phyloP scores from a whole-genome alignment of 2,113 vertebrate species.

The Spea multiplicata region DNA sequence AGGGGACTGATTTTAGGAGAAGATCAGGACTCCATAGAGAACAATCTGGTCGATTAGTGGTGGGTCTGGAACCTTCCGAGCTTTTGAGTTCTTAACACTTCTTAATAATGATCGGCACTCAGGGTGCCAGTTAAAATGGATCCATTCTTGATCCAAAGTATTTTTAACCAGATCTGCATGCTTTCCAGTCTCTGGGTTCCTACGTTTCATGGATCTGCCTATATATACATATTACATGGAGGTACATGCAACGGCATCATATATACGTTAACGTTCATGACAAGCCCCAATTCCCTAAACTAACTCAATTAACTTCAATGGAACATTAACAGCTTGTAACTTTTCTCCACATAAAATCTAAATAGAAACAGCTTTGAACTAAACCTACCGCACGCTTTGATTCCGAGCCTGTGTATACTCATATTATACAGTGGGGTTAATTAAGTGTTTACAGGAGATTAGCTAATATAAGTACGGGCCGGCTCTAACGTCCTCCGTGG shows the following conservation, averaged over 20 bases:
- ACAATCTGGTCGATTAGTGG: too few species aligned
- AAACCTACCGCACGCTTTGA: conserved; percentile 16
- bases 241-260: not conserved
- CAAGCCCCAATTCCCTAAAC: not conserved
- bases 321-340: conserved; percentile 33
- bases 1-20: too few species aligned
- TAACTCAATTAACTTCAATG: conserved; percentile 9
- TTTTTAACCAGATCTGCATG: too few species aligned
- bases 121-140: too few species aligned
- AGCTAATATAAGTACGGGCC: not conserved
- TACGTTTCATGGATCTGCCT: too few species aligned
- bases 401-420: not conserved
- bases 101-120: too few species aligned
- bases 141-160: too few species aligned
- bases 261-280: not conserved
- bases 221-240: too few species aligned
- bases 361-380: conserved; percentile 6
- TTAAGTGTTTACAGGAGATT: conserved; percentile 31
- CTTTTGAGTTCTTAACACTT: too few species aligned
- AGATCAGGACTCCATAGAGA: too few species aligned
- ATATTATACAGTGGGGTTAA: not conserved
- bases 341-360: not conserved
- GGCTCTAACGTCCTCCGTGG: not conserved
- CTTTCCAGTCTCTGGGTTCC: too few species aligned
- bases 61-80: too few species aligned